These are phyloP conservation scores for Crossoptilon crossoptilon DNA, from an alignment of 2,797 vertebrate genomes.

Conservation along the genomic window DNA sequence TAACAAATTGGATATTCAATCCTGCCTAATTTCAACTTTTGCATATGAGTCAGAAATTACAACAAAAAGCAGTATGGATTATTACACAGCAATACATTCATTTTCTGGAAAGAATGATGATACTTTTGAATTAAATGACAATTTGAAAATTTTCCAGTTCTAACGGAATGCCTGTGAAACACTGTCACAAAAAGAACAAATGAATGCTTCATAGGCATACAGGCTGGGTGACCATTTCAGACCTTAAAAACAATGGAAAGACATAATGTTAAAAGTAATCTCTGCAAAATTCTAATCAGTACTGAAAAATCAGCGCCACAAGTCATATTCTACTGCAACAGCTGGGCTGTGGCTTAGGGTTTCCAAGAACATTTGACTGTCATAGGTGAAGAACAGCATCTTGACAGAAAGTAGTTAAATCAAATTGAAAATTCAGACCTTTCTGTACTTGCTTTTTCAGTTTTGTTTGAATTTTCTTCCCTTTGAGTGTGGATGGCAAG, in stretches of 20 bases:
- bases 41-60: background rate
- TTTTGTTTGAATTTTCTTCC: background rate
- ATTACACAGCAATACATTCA: background rate
- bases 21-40: background rate
- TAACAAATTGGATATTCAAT: background rate
- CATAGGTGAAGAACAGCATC: background rate
- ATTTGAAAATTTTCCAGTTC: background rate
- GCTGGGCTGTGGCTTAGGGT: background rate
- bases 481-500: accelerated
- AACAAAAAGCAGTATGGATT: background rate
- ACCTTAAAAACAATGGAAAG: background rate
- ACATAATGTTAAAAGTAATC: background rate
- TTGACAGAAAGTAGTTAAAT: background rate
- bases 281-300: background rate
- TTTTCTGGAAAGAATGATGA: background rate
- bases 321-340: background rate
- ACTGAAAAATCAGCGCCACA: background rate
- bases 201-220: accelerated
- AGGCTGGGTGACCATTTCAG: background rate
- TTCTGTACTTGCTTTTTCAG: background rate
- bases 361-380: background rate
- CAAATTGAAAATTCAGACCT: background rate
- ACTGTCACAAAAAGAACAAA: background rate
- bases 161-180: background rate
- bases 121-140: background rate